Base-by-base conservation (phyloP, 2,888 invertebrate species). In the Arctia plantaginis region DNA sequence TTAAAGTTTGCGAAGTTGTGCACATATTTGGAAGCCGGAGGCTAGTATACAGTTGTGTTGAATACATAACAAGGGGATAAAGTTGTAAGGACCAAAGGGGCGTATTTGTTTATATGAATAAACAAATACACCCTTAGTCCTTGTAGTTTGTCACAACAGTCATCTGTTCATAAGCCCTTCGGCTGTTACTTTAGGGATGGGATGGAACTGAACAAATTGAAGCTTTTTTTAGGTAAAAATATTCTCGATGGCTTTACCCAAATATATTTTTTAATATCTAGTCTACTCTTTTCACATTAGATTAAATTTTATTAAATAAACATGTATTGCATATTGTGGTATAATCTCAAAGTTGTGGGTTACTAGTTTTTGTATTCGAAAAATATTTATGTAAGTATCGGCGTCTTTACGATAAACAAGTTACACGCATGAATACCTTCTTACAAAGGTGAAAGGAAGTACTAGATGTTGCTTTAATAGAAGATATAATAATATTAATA, bases 11-110 rank as follows among this genome's bases (percentile, higher is more conserved):
- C 65, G 65, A 75, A 75, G 74, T 73, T 75, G 75, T 73, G 47
- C 67, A 85, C 83, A 85, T 77, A 85, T 83, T 83, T 76, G 71
- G 75, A 72, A 66, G 71, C 71, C 75, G 41, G 12, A 72, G 69
- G 71, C 68, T 65, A 30, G 27, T 30, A 3, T 69, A 35, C 3
- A 65, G 65, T 30, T 69, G 20, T n/a, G 71, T 69, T 71, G 75
- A 68, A 35, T 65, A 27, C 41, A 39, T 67, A 65, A 33, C 39
- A 55, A 30, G 74, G 65, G 69, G 13, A 55, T 62, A 23, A 59
- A 39, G 27, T 41, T n/a, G 69, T 15, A 35, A n/a, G 68, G 59
- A 30, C 41, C 23, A 39, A 12, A 47, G 44, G 68, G 68, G 35
- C 64, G n/a, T 73, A 73, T 73, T 69, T 73, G 41, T 73, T 33